Percentiles rank a stretch among this genome's conserved stretches.
phyloP scores from a whole-genome alignment of 1,140 invertebrate genomes.

The Acromyrmex charruanus region DNA sequence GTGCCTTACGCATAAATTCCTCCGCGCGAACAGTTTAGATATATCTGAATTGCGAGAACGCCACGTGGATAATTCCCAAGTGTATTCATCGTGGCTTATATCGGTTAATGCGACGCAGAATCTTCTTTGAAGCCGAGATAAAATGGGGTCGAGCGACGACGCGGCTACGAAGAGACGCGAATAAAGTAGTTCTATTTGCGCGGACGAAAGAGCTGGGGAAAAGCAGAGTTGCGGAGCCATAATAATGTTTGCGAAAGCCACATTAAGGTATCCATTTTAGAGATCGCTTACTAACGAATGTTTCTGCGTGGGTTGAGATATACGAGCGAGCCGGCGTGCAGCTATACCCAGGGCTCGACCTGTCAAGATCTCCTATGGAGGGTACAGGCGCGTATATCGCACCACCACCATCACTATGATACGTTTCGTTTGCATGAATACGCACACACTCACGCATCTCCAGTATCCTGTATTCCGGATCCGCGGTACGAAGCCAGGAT shows the following conservation, averaged over 20 bases:
- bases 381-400: conserved; percentile 35
- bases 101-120: conserved; percentile 28
- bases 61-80: not conserved
- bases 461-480: conserved; percentile 15
- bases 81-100: conserved; percentile 19
- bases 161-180: conserved; percentile 10
- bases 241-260: conserved; percentile 72
- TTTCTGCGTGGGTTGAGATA: conserved; percentile 67
- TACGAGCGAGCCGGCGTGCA: conserved; percentile 60
- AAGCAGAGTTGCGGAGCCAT: conserved; percentile 47
- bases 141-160: conserved; percentile 32
- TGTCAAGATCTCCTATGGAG: conserved; percentile 51
- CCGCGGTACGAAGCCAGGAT: conserved; percentile 36
- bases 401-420: not conserved
- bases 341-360: conserved; percentile 31
- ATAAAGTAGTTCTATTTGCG: conserved; percentile 63
- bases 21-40: not conserved
- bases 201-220: conserved; percentile 42
- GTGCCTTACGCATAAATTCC: not conserved
- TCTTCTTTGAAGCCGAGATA: conserved; percentile 38
- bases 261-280: conserved; percentile 75
- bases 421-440: not conserved
- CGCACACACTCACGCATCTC: not conserved
- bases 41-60: not conserved
- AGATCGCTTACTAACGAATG: conserved; percentile 73